Base-by-base conservation (phyloP, 2,888 invertebrate species). In the Ochlodes sylvanus region DNA sequence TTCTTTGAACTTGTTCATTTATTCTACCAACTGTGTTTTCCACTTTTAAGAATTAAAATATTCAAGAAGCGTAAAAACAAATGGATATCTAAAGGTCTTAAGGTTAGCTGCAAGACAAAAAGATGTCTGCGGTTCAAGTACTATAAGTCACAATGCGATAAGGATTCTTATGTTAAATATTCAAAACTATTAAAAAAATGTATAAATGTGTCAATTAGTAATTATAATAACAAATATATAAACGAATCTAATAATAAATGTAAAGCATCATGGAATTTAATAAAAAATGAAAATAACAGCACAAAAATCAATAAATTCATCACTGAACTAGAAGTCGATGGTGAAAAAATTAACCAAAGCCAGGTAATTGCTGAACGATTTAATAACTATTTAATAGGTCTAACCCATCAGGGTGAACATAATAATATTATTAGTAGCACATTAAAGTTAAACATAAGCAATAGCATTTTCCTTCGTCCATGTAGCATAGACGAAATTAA, bases 1-100 rank as follows among this genome's bases (percentile, higher is more conserved):
- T 44, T 44, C n/a, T 44, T 44, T 44, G 44, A 44, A n/a, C 44
- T 44, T 44, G 5, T 44, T 15, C 7, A 14, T 15, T 44, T 44
- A 44, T 44, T 44, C 10, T 44, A 44, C 10, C 44, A 52, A 21
- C 12, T 52, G 12, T 52, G 52, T 52, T 52, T 52, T 21, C 52
- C 52, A 5, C 7, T 9, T 21, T 2, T 21, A 21, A 52, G 52
- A 52, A 52, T 10, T 12, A 52, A 52, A 52, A 52, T 52, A 52
- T 12, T 12, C 10, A 52, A 6, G 12, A 52, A 19, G 19, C 52
- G 52, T 10, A 52, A 52, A 52, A 21, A 17, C 12, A 52, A 21
- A 52, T 52, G 52, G 52, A 52, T 52, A 52, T 15, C 52, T 3
- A 52, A 52, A 52, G 52, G 52, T 10, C 52, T 52, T 19, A 52